Conservation (phyloP, 2,888 invertebrate species). For the Stenolophus ochropezus region DNA sequence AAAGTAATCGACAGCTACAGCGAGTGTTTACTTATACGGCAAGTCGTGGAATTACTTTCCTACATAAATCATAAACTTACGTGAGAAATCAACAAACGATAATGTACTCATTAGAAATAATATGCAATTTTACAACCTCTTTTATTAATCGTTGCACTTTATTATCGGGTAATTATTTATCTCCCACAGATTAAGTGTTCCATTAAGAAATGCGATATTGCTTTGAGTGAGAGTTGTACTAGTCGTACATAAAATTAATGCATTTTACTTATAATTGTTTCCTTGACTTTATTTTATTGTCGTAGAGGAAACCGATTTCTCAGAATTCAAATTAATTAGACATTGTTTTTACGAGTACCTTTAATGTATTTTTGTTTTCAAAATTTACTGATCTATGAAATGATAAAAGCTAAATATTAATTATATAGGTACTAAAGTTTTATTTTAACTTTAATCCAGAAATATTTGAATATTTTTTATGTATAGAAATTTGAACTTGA, state of each 20-base stretch:
- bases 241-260: neutral
- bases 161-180: neutral
- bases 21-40: neutral
- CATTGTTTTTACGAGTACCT: too few species aligned
- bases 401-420: too few species aligned
- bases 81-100: constrained; percentile 6
- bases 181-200: neutral
- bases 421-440: too few species aligned
- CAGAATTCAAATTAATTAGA: neutral
- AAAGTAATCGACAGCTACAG: constrained; percentile 4
- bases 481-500: too few species aligned
- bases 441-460: too few species aligned
- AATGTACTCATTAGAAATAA: constrained; percentile 28
- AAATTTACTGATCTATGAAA: too few species aligned
- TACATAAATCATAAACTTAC: constrained; percentile 13
- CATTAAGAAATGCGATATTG: neutral
- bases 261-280: neutral
- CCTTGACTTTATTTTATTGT: neutral
- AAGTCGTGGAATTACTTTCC: neutral
- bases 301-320: neutral
- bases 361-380: too few species aligned
- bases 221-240: neutral
- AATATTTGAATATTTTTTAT: too few species aligned
- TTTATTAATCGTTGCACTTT: neutral
- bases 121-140: constrained; percentile 9